These are phyloP conservation scores for Magallana angulata DNA, from an alignment of 1,140 invertebrate genomes.

Conservation along the genomic window DNA sequence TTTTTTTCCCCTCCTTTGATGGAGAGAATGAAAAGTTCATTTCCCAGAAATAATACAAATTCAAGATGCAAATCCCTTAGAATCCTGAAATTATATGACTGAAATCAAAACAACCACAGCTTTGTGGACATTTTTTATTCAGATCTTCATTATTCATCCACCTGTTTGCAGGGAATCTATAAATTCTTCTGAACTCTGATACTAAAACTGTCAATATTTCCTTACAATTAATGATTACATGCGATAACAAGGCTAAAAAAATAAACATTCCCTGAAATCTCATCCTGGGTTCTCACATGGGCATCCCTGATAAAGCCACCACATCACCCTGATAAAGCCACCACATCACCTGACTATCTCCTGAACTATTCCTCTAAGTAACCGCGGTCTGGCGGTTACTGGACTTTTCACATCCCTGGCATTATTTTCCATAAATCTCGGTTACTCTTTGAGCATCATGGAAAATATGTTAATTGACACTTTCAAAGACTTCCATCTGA, in stretches of 20 bases:
- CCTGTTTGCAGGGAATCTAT: too few species aligned
- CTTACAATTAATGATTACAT: not conserved
- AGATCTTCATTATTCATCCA: too few species aligned
- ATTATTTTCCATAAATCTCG: not conserved
- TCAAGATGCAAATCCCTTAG: too few species aligned
- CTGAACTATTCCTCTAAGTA: not conserved
- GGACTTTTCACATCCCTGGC: not conserved
- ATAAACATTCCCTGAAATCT: not conserved
- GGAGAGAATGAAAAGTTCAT: too few species aligned
- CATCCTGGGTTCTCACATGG: not conserved
- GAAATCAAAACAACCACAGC: too few species aligned
- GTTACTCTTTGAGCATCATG: not conserved
- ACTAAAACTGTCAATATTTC: slow-evolving; percentile 1
- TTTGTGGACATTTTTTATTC: too few species aligned
- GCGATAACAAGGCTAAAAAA: not conserved
- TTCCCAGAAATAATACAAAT: too few species aligned
- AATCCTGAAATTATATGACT: too few species aligned
- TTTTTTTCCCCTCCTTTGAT: too few species aligned
- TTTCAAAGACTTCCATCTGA: not conserved
- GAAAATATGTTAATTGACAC: not conserved
- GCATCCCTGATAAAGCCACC: not conserved
- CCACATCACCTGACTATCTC: not conserved
- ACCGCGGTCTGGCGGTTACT: not conserved
- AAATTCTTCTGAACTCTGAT: not conserved
- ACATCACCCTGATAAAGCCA: not conserved